These are phyloP conservation scores for Hirudo medicinalis DNA, from an alignment of 1,140 invertebrate species.

Conservation along the genomic window DNA sequence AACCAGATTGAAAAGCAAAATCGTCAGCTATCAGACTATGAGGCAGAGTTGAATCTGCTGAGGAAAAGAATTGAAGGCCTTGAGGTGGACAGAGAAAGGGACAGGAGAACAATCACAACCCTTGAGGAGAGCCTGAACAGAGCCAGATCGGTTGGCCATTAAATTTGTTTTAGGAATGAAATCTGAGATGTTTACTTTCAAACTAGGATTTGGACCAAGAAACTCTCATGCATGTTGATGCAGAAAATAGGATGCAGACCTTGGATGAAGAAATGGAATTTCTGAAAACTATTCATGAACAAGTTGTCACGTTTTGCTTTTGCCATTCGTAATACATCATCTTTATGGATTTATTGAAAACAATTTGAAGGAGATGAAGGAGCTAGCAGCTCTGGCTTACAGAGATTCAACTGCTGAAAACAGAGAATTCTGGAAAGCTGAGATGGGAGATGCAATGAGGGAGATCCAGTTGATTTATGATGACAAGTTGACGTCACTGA, in stretches of 20 bases:
- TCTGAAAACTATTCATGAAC: conserved; percentile 40
- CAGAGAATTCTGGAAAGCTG: conserved; percentile 24
- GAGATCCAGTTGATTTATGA: conserved; percentile 25
- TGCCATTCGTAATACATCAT: background rate
- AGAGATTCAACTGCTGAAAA: conserved; percentile 26
- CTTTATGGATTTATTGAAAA: background rate
- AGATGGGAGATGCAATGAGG: conserved; percentile 20
- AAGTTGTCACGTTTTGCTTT: conserved; percentile 26
- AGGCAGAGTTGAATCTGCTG: conserved; percentile 45
- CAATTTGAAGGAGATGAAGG: conserved; percentile 43
- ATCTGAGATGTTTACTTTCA: conserved; percentile 14
- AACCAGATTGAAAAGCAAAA: conserved; percentile 43
- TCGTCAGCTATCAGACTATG: conserved; percentile 43
- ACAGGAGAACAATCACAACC: conserved; percentile 36
- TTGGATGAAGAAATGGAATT: conserved; percentile 42
- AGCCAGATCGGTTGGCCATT: conserved; percentile 27
- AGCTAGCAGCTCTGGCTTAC: conserved; percentile 44
- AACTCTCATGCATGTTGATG: conserved; percentile 36
- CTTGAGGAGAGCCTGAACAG: conserved; percentile 39
- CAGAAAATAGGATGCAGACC: conserved; percentile 44
- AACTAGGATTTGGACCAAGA: conserved; percentile 40
- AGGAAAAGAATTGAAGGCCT: conserved; percentile 42
- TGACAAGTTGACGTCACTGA: conserved; percentile 28
- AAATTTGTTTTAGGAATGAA: background rate
- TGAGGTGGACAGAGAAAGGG: conserved; percentile 40